Conservation (phyloP, 2,113 vertebrate species). For the Junco hyemalis region DNA sequence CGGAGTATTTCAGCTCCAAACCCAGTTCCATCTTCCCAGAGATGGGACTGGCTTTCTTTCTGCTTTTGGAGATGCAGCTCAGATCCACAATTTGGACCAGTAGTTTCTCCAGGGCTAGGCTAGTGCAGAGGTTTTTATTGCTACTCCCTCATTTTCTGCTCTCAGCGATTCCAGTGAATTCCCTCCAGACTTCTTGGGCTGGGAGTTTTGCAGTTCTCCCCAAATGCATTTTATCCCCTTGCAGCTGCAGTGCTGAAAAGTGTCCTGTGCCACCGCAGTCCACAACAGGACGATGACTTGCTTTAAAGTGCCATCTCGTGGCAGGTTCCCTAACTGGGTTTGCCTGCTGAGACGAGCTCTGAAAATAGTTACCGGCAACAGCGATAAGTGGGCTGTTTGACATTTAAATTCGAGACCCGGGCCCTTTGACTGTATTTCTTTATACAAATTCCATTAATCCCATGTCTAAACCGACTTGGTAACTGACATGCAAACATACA, state of each 20-base stretch:
- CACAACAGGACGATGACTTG: not conserved
- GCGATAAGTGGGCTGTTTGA: not conserved
- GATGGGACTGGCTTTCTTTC: not conserved
- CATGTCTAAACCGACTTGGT: not conserved
- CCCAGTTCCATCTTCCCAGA: not conserved
- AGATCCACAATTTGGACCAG: not conserved
- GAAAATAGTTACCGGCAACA: not conserved
- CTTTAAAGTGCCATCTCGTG: slow-evolving; percentile 55
- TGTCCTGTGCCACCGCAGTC: not conserved
- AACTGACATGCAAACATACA: not conserved
- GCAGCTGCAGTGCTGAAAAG: not conserved
- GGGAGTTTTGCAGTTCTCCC: not conserved
- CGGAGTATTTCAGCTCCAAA: not conserved
- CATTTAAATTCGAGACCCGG: not conserved
- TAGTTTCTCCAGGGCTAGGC: not conserved
- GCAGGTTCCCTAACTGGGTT: not conserved
- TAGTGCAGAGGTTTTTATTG: not conserved
- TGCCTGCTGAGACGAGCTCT: not conserved
- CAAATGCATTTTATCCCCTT: not conserved
- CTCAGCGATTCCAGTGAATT: not conserved
- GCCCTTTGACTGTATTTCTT: not conserved
- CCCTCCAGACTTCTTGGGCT: not conserved
- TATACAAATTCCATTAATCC: not conserved
- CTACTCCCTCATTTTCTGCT: not conserved
- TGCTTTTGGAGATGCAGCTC: not conserved